Percentiles rank a stretch among this genome's conserved stretches.
These are phyloP conservation scores for Ophraella communa DNA, from an alignment of 2,888 invertebrate species.

Conservation along the genomic window DNA sequence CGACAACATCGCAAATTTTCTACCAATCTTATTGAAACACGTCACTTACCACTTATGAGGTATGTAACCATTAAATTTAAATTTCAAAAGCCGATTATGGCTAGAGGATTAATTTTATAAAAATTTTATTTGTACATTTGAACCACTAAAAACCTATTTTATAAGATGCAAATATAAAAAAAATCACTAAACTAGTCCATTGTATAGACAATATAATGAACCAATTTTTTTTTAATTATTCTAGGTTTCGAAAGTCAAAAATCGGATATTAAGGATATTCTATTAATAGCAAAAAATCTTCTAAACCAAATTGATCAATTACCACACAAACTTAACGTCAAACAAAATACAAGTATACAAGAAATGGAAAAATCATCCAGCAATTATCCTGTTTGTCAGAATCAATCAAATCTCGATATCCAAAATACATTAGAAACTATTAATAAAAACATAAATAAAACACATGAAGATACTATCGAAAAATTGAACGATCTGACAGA, in stretches of 20 bases:
- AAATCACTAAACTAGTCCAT: no score
- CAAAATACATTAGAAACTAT: not conserved
- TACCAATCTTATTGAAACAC: no score
- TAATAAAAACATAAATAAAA: conserved; percentile 24
- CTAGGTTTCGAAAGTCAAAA: conserved; percentile 52
- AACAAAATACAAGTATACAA: conserved; percentile 67
- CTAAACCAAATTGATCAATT: conserved; percentile 51
- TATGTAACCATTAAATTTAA: no score
- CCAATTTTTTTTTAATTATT: conserved; percentile 24
- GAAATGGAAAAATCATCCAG: conserved; percentile 35
- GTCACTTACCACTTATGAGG: no score
- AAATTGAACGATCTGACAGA: conserved; percentile 57
- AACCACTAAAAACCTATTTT: no score
- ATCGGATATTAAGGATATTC: conserved; percentile 45
- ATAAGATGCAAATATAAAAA: no score
- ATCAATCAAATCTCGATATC: not conserved
- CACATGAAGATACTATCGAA: conserved; percentile 46
- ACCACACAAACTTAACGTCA: conserved; percentile 64
- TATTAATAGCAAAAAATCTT: conserved; percentile 49
- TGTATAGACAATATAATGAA: no score
- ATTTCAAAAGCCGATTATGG: no score
- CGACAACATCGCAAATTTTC: no score
- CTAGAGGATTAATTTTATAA: no score
- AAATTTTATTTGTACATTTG: no score
- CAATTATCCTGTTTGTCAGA: not conserved